Evolutionary conservation across 2,888 invertebrate species (phyloP).

Genomic region (Caenorhabditis uteleia): DNA sequence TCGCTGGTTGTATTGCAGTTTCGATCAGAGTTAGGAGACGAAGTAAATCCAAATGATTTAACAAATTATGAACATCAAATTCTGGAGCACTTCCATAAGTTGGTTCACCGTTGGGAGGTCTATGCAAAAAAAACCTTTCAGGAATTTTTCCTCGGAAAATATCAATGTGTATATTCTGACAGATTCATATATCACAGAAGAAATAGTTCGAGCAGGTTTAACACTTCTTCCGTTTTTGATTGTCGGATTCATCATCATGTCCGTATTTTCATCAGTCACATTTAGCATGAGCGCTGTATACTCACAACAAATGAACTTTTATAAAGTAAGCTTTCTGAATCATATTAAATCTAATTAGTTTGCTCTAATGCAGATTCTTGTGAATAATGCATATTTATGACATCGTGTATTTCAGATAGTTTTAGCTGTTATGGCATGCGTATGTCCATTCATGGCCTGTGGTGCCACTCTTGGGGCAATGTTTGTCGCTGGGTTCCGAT

Average conservation of each 20-base stretch:
- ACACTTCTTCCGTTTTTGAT: constrained; percentile 65
- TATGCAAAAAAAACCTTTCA: no score
- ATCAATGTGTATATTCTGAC: constrained; percentile 53
- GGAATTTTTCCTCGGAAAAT: constrained; percentile 45
- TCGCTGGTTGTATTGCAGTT: constrained; percentile 62
- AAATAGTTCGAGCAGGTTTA: constrained; percentile 58
- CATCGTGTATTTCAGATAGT: constrained; percentile 49
- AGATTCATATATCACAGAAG: constrained; percentile 63
- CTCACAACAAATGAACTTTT: constrained; percentile 55
- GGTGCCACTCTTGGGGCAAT: constrained; percentile 53
- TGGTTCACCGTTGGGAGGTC: no score
- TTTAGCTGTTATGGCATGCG: constrained; percentile 62
- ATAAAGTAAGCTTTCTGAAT: no score
- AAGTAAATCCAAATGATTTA: constrained; percentile 36
- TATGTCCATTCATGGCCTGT: constrained; percentile 67
- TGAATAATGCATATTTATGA: background rate
- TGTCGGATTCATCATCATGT: constrained; percentile 67
- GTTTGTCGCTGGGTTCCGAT: constrained; percentile 63
- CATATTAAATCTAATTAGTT: background rate
- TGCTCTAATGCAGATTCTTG: background rate
- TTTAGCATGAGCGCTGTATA: constrained; percentile 59
- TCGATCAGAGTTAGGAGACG: constrained; percentile 54
- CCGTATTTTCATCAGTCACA: constrained; percentile 59
- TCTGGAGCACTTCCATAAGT: constrained; percentile 58
- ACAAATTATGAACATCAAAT: constrained; percentile 57